These are phyloP conservation scores for Apomyelois bistriatella DNA, from an alignment of 2,888 invertebrate genomes.

Conservation along the genomic window DNA sequence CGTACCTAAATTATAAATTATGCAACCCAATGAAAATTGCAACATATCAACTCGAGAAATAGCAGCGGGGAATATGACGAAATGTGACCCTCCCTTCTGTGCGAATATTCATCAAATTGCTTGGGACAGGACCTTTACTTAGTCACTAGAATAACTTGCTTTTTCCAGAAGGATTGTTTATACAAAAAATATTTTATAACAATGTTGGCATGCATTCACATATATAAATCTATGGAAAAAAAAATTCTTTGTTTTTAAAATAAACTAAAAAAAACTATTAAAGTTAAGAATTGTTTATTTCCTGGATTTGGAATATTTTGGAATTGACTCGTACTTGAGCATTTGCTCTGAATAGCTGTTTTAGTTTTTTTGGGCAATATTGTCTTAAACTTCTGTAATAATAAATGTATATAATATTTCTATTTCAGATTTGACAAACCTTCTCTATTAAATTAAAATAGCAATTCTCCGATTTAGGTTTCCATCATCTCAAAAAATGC, in stretches of 20 bases:
- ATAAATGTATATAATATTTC: background rate
- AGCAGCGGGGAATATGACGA: slow-evolving; percentile 31
- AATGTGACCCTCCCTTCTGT: slow-evolving; percentile 42
- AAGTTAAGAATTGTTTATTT: no score
- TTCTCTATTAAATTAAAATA: background rate
- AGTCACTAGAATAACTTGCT: background rate
- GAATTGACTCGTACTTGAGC: no score
- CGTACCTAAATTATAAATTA: no score
- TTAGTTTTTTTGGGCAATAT: background rate
- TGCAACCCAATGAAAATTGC: no score
- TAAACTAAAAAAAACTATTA: no score
- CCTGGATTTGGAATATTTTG: no score
- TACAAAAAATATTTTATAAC: background rate
- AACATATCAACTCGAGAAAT: slow-evolving; percentile 25
- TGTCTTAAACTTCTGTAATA: background rate
- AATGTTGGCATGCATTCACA: no score
- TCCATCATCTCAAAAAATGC: slow-evolving; percentile 23
- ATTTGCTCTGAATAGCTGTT: no score
- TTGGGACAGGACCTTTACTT: slow-evolving; percentile 14
- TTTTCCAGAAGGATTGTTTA: background rate
- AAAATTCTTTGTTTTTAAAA: no score
- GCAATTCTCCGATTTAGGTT: slow-evolving; percentile 6
- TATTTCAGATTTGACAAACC: no score
- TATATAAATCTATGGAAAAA: no score
- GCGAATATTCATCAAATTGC: slow-evolving; percentile 34